Evolutionary conservation across 2,797 vertebrate genomes (phyloP).

Genomic region (Falco cherrug): DNA sequence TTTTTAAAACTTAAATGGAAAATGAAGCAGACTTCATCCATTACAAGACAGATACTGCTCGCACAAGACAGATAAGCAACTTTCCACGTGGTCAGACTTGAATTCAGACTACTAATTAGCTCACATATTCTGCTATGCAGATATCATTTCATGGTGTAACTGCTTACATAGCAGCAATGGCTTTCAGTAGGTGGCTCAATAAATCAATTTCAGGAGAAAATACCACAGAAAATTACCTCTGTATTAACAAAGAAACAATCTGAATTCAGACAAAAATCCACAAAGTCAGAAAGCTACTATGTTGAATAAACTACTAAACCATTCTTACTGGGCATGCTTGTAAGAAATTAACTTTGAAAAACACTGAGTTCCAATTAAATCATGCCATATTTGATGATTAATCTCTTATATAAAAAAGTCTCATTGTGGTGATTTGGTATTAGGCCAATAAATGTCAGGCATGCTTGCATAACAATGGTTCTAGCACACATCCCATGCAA

Average conservation of each 20-base stretch:
- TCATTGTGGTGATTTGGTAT: neutral
- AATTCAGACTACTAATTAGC: neutral
- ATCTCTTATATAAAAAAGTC: neutral
- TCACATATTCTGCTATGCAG: neutral
- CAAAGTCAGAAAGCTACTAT: neutral
- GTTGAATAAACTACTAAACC: neutral
- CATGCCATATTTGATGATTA: neutral
- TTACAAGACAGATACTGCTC: neutral
- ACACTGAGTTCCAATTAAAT: neutral
- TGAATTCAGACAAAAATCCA: conserved; percentile 50
- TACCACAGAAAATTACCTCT: neutral
- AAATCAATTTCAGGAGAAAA: neutral
- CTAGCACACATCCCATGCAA: conserved; percentile 9
- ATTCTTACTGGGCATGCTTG: conserved; percentile 34
- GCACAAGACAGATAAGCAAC: neutral
- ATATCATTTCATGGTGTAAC: neutral
- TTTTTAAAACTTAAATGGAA: neutral
- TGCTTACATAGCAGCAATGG: neutral
- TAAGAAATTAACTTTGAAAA: neutral
- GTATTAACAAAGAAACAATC: neutral
- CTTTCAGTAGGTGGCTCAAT: neutral
- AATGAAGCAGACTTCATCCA: neutral
- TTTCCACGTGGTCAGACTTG: neutral
- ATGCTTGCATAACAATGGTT: conserved; percentile 55
- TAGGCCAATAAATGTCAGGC: neutral